phyloP scores from a whole-genome alignment of 2,113 vertebrate species.

The Connochaetes taurinus region DNA sequence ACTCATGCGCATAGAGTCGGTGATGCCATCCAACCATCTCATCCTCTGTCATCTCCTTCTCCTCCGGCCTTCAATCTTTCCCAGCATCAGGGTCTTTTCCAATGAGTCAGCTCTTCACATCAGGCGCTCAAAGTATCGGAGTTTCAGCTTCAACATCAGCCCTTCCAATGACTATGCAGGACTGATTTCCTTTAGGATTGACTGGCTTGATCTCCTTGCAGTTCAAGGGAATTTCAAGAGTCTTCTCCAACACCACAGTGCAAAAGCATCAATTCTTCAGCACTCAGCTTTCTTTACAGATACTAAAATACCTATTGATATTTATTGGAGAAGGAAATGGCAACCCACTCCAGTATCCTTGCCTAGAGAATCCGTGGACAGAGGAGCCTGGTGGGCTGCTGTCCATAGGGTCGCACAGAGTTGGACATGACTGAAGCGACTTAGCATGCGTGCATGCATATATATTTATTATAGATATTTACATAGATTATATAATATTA shows the following conservation, averaged over 20 bases:
- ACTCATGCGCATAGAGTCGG: neutral
- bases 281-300: neutral
- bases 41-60: neutral
- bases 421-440: rapidly evolving
- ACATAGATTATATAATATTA: neutral
- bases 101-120: neutral
- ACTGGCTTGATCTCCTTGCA: neutral
- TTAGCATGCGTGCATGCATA: neutral
- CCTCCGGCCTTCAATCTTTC: neutral
- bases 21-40: neutral
- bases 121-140: neutral
- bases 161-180: neutral
- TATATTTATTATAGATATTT: neutral
- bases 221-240: neutral
- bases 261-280: neutral
- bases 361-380: neutral
- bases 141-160: neutral
- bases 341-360: neutral
- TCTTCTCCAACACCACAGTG: neutral
- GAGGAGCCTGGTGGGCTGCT: too few species aligned
- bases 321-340: neutral
- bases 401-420: neutral
- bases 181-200: neutral
- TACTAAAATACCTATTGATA: neutral
- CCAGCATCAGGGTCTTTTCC: neutral